Percentiles rank a stretch among this genome's conserved stretches.
Evolutionary conservation across 2,888 invertebrate species (phyloP).

Genomic region (Tuberolachnus salignus): DNA sequence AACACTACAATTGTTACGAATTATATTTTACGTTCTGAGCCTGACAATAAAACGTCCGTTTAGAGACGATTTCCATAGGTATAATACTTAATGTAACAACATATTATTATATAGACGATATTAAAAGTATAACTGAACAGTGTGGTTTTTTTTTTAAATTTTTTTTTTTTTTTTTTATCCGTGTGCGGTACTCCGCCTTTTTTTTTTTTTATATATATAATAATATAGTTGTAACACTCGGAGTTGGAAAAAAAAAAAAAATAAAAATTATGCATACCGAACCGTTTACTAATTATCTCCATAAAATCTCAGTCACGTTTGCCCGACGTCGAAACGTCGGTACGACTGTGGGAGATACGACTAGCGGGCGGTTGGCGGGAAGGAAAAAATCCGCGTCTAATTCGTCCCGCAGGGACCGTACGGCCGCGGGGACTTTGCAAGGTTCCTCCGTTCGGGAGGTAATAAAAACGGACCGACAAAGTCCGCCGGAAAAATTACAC

Average conservation of each 20-base stretch:
- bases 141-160: no score
- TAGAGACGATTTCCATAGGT: no score
- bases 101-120: no score
- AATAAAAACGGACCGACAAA: constrained; percentile 43
- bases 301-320: constrained; percentile 50
- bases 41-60: no score
- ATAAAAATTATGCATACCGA: neutral
- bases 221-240: neutral
- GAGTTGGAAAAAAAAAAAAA: neutral
- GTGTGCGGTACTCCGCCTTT: no score
- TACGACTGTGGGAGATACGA: neutral
- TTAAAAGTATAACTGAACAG: no score
- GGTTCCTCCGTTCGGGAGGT: neutral
- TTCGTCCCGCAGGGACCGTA: constrained; percentile 52
- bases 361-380: neutral
- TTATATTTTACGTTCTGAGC: no score
- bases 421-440: constrained; percentile 11
- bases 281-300: constrained; percentile 36
- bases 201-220: no score
- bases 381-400: constrained; percentile 42
- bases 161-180: no score
- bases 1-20: no score
- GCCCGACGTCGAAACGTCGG: neutral
- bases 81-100: no score
- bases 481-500: constrained; percentile 31